These are phyloP conservation scores for Perca fluviatilis DNA, from an alignment of 2,113 vertebrate genomes.

Conservation along the genomic window DNA sequence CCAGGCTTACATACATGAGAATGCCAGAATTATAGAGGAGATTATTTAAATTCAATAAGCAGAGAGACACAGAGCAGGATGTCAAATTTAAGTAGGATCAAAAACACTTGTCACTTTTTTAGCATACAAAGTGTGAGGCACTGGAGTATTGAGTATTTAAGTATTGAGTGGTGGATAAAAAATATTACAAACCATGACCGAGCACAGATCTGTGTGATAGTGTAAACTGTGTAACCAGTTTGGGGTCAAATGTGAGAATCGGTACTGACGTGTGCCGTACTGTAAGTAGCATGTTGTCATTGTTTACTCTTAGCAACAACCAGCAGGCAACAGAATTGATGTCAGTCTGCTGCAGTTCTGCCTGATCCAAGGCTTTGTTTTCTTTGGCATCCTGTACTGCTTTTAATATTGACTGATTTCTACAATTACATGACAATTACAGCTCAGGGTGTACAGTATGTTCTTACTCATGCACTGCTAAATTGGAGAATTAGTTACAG, in stretches of 20 bases:
- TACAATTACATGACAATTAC: conserved; percentile 39
- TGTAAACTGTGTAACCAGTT: neutral
- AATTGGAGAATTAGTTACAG: conserved; percentile 30
- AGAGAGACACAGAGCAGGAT: conserved; percentile 41
- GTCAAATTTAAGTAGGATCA: conserved; percentile 48
- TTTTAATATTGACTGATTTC: conserved; percentile 49
- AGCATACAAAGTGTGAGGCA: neutral
- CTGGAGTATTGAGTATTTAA: neutral
- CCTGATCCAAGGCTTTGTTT: conserved; percentile 41
- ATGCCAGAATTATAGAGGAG: conserved; percentile 60
- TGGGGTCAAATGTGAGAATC: conserved; percentile 18
- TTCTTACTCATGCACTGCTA: conserved; percentile 19
- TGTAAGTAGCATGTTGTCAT: neutral
- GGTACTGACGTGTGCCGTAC: neutral
- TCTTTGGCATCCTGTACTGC: conserved; percentile 36
- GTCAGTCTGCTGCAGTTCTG: conserved; percentile 17
- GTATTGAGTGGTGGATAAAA: conserved; percentile 1
- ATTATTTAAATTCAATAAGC: conserved; percentile 69
- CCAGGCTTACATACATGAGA: conserved; percentile 43
- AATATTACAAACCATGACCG: neutral
- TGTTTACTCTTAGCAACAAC: conserved; percentile 39
- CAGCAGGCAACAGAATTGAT: conserved; percentile 25
- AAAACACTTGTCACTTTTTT: conserved; percentile 34
- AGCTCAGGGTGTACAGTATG: conserved; percentile 19
- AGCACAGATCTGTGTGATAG: conserved; percentile 15